These are phyloP conservation scores for Leucosticte australis DNA, from an alignment of 2,113 vertebrate genomes.

Conservation along the genomic window DNA sequence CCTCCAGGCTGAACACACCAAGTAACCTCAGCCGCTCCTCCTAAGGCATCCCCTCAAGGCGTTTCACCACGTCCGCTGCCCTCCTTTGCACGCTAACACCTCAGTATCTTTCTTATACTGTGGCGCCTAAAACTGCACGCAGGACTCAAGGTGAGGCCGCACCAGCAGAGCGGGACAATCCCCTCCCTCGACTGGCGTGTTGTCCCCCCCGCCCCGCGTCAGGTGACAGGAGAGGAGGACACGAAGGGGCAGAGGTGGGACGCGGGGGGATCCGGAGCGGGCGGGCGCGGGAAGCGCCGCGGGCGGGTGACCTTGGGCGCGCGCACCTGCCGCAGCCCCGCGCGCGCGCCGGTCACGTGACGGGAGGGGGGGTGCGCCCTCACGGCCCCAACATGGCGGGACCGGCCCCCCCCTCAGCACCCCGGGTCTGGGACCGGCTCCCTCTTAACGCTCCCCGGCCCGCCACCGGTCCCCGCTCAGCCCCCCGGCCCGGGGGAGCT, in stretches of 20 bases:
- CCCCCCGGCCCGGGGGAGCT: too few species aligned
- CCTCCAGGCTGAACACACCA: neutral
- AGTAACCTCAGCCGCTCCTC: neutral
- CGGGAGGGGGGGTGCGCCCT: neutral
- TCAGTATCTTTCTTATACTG: fast-evolving
- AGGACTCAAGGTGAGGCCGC: neutral
- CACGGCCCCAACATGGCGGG: neutral
- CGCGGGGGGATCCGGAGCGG: neutral
- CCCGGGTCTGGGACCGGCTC: conserved; percentile 18
- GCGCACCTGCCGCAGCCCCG: conserved; percentile 3
- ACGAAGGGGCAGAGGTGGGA: neutral
- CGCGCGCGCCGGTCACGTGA: conserved; percentile 4
- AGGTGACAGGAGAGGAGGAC: neutral
- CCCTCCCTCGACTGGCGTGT: neutral
- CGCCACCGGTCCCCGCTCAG: neutral
- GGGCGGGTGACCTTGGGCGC: conserved; percentile 38
- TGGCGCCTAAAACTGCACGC: neutral
- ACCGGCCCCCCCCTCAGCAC: neutral
- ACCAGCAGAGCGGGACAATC: neutral
- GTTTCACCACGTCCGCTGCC: neutral
- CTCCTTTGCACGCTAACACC: neutral
- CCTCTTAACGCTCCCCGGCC: neutral
- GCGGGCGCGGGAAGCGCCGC: neutral
- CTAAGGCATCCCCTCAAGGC: neutral
- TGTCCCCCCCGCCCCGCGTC: neutral